A percentile compares a stretch with the other conserved stretches of the same genome.
phyloP scores from a whole-genome alignment of 2,113 vertebrate genomes.

The Lagopus muta region DNA sequence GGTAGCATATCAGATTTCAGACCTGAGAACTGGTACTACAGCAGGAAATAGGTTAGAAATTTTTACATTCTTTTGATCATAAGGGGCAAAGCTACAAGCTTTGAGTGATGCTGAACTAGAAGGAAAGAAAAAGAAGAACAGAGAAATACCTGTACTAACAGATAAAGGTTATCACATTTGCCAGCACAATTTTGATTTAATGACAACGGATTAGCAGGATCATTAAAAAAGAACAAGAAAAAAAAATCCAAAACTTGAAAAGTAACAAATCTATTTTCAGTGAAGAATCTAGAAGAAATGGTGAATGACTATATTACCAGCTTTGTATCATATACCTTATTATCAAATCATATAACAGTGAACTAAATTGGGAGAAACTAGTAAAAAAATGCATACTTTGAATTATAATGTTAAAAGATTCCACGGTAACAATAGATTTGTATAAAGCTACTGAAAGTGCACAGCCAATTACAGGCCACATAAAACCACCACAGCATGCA shows the following conservation, averaged over 20 bases:
- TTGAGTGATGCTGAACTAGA: neutral
- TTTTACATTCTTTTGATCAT: neutral
- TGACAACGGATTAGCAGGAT: neutral
- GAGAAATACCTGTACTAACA: neutral
- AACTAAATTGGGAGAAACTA: neutral
- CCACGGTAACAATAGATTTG: neutral
- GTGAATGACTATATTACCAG: neutral
- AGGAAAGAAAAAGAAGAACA: neutral
- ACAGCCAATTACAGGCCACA: neutral
- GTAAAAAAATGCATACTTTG: neutral
- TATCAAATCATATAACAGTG: neutral
- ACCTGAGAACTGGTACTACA: neutral
- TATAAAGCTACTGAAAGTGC: neutral
- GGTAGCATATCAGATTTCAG: neutral
- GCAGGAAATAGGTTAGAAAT: neutral
- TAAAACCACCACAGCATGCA: neutral
- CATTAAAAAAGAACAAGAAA: neutral
- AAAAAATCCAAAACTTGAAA: neutral
- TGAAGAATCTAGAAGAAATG: neutral
- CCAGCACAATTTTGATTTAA: neutral
- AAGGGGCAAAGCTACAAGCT: neutral
- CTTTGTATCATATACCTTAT: neutral
- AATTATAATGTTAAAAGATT: neutral
- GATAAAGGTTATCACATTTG: neutral
- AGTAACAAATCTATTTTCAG: neutral